These are phyloP conservation scores for Actinia tenebrosa DNA, from an alignment of 64 coral and sea anemone species.

Conservation along the genomic window DNA sequence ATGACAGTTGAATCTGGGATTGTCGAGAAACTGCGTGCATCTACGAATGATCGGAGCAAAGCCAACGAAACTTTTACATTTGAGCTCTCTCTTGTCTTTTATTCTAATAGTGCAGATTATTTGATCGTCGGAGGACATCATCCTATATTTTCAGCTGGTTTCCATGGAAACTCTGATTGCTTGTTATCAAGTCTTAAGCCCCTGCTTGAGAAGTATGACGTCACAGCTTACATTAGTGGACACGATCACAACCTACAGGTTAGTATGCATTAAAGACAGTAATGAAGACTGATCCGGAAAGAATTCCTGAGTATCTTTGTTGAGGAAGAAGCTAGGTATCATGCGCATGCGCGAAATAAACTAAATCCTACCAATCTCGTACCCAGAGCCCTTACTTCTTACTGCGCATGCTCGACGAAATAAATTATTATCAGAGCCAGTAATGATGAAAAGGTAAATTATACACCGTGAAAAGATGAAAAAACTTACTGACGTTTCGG, in stretches of 20 bases:
- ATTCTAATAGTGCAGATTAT: slow-evolving; percentile 61
- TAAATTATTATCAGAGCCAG: too few relatives aligned
- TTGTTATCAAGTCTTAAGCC: slow-evolving; percentile 54
- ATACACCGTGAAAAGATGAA: too few relatives aligned
- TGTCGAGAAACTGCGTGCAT: too few relatives aligned
- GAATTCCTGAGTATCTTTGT: too few relatives aligned
- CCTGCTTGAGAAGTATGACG: slow-evolving; percentile 67
- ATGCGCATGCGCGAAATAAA: neutral
- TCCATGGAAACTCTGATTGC: slow-evolving; percentile 69
- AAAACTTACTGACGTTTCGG: too few relatives aligned
- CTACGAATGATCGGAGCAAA: too few relatives aligned
- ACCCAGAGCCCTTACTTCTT: too few relatives aligned
- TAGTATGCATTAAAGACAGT: neutral
- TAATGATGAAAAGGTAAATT: too few relatives aligned
- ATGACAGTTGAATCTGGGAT: too few relatives aligned
- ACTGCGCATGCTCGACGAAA: too few relatives aligned
- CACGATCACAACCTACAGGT: slow-evolving; percentile 97
- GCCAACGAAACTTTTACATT: too few relatives aligned
- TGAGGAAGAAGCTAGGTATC: neutral
- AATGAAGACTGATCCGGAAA: neutral
- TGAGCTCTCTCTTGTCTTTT: neutral
- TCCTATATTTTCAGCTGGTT: slow-evolving; percentile 72
- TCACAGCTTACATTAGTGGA: slow-evolving; percentile 76
- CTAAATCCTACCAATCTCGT: too few relatives aligned
- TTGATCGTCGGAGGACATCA: slow-evolving; percentile 81